phyloP scores from a whole-genome alignment of 2,888 invertebrate genomes.

The Amaurobius ferox region DNA sequence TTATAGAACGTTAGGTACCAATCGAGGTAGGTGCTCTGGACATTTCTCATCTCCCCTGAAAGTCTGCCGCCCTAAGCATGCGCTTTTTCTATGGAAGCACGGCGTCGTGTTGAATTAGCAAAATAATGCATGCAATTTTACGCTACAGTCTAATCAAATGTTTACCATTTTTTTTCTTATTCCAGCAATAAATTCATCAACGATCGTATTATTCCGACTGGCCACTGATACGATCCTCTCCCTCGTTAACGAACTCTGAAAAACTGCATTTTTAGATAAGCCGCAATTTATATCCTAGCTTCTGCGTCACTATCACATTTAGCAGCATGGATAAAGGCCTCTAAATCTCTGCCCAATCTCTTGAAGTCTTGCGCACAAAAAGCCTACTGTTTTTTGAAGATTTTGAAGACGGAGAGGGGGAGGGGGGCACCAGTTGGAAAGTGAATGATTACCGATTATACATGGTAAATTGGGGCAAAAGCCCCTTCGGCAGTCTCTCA shows the following conservation, averaged over 20 bases:
- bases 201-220: background rate
- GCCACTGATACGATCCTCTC: background rate
- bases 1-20: no score
- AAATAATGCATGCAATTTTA: no score
- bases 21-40: no score
- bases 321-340: slow-evolving; percentile 2
- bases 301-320: slow-evolving; percentile 8
- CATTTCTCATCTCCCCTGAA: no score
- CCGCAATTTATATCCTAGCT: slow-evolving; percentile 36
- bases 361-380: background rate
- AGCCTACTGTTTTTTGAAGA: slow-evolving; percentile 11
- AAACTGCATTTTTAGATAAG: slow-evolving; percentile 19
- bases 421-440: background rate
- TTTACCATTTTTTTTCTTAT: no score
- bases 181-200: background rate
- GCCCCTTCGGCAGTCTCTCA: slow-evolving; percentile 45
- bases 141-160: no score
- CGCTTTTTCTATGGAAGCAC: no score
- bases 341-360: slow-evolving; percentile 48
- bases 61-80: no score
- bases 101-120: no score
- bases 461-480: slow-evolving; percentile 39
- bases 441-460: slow-evolving; percentile 39
- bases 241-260: background rate
- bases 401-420: background rate